Conservation (phyloP, 2,888 invertebrate species). For the Mimachlamys varia region DNA sequence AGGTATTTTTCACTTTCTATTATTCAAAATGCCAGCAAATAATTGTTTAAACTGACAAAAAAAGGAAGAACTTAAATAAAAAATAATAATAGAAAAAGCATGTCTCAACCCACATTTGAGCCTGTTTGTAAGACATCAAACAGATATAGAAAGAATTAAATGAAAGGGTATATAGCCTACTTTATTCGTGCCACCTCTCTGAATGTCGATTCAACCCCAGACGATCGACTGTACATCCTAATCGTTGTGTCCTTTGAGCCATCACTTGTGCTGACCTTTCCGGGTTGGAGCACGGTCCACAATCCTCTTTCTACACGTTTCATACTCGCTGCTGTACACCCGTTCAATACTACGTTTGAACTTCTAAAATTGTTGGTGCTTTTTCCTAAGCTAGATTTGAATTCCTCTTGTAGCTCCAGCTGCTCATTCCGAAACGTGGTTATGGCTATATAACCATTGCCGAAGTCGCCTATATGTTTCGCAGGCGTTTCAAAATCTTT, state of each 20-base stretch:
- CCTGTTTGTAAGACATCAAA: too few species aligned
- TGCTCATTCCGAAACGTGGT: slow-evolving; percentile 62
- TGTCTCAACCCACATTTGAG: too few species aligned
- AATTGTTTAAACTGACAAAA: too few species aligned
- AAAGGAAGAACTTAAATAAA: too few species aligned
- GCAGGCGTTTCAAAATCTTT: slow-evolving; percentile 63
- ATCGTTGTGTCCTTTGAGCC: slow-evolving; percentile 55
- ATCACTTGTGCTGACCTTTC: slow-evolving; percentile 47
- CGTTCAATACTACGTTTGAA: neutral
- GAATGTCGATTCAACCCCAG: slow-evolving; percentile 62
- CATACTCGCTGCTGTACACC: neutral
- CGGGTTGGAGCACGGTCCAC: slow-evolving; percentile 61
- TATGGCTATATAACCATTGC: slow-evolving; percentile 61
- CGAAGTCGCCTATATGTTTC: slow-evolving; percentile 60
- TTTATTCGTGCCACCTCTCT: slow-evolving; percentile 71
- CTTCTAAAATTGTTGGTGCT: neutral
- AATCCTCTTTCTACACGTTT: slow-evolving; percentile 51
- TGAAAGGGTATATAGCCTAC: slow-evolving; percentile 51
- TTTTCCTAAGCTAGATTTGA: neutral
- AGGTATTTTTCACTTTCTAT: too few species aligned
- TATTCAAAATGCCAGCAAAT: too few species aligned
- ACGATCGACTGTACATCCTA: slow-evolving; percentile 60
- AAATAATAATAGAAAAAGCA: too few species aligned
- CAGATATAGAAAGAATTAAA: neutral
- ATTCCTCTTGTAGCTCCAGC: neutral